phyloP scores from a whole-genome alignment of 2,888 invertebrate species.

The Sturmia bella region DNA sequence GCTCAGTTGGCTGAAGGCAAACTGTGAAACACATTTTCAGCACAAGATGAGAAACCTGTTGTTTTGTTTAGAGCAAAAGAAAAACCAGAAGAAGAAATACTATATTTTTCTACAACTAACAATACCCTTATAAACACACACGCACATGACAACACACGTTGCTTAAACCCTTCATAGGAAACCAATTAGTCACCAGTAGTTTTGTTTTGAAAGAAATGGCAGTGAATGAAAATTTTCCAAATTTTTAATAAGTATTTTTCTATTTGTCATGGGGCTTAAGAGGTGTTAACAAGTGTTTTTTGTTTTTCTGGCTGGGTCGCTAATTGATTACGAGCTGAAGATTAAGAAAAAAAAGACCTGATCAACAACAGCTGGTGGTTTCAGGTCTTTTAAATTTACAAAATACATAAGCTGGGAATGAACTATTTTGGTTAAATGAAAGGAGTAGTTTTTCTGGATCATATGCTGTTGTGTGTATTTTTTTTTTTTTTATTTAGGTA shows the following conservation, averaged over 20 bases:
- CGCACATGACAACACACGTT: background rate
- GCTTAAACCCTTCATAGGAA: constrained; percentile 22
- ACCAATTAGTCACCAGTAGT: constrained; percentile 2
- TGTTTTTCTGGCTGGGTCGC: constrained; percentile 49
- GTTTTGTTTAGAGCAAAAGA: background rate
- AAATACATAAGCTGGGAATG: too few species aligned
- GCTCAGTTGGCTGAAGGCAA: background rate
- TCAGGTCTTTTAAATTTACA: background rate
- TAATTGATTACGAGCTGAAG: constrained; percentile 70
- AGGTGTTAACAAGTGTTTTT: constrained; percentile 79
- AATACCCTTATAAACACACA: constrained; percentile 9
- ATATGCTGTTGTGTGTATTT: background rate
- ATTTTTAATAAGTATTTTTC: constrained; percentile 42
- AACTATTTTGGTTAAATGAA: background rate
- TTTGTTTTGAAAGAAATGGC: background rate
- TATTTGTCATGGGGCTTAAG: constrained; percentile 72
- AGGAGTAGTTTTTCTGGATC: constrained; percentile 14
- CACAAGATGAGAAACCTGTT: constrained; percentile 42
- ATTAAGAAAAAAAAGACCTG: background rate
- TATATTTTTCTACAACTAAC: background rate
- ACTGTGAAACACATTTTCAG: background rate
- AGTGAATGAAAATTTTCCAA: constrained; percentile 2
- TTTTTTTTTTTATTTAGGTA: constrained; percentile 4
- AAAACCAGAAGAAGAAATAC: background rate
- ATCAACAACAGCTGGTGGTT: constrained; percentile 37